Evolutionary conservation across 2,113 vertebrate genomes (phyloP).

Genomic region (Bothrops jararaca): DNA sequence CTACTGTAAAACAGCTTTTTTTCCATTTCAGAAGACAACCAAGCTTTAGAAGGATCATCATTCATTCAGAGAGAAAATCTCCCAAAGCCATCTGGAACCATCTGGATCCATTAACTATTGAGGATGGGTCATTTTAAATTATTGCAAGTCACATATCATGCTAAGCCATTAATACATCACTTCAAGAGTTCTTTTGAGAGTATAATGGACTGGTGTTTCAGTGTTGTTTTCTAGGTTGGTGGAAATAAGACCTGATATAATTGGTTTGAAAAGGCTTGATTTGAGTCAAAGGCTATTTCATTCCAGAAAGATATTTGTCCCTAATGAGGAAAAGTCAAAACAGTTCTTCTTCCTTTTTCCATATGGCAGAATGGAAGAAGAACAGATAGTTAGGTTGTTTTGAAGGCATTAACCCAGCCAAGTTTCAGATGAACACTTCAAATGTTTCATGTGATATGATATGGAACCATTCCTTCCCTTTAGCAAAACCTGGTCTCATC

Average conservation of each 20-base stretch:
- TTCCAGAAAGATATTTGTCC: background rate
- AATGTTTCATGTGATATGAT: background rate
- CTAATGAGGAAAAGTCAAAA: background rate
- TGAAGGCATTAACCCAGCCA: background rate
- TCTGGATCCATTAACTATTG: background rate
- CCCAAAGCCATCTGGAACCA: background rate
- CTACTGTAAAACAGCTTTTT: background rate
- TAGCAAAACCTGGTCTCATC: background rate
- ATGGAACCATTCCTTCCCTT: background rate
- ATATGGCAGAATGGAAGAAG: background rate
- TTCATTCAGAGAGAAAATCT: background rate
- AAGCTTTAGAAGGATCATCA: background rate
- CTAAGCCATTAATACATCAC: background rate
- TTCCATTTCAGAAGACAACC: background rate
- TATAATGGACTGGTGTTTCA: background rate
- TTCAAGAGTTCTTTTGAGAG: background rate
- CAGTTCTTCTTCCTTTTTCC: background rate
- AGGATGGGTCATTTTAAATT: background rate
- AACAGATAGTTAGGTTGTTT: background rate
- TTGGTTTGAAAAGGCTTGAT: background rate
- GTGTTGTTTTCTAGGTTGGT: background rate
- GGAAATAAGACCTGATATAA: background rate
- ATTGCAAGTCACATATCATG: background rate
- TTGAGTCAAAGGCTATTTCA: background rate
- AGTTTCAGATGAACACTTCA: background rate